phyloP scores from a whole-genome alignment of 2,797 vertebrate species.

The Tokudaia tokunoshimensis region DNA sequence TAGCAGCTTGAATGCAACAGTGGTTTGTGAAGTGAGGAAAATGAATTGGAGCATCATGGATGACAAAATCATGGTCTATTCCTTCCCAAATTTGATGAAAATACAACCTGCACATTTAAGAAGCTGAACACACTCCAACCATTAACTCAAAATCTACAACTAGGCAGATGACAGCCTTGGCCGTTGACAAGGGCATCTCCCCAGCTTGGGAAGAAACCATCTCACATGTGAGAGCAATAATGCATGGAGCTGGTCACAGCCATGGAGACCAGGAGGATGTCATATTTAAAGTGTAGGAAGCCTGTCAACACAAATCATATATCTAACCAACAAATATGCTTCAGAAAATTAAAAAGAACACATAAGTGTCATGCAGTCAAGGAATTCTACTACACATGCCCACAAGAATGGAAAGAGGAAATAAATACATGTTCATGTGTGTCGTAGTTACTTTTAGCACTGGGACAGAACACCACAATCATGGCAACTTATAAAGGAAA shows the following conservation, averaged over 20 bases:
- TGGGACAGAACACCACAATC: background rate
- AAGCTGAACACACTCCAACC: background rate
- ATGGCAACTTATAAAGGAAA: background rate
- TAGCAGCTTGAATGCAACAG: no score
- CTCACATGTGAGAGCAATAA: background rate
- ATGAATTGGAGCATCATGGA: background rate
- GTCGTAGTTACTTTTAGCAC: background rate
- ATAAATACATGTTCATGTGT: background rate
- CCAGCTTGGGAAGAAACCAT: background rate
- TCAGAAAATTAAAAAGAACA: background rate
- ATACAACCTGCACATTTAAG: background rate
- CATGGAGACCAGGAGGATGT: background rate
- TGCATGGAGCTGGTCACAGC: background rate
- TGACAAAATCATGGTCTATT: background rate
- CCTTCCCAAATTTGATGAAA: background rate
- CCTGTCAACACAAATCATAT: background rate
- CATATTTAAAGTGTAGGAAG: background rate
- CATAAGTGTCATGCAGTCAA: background rate
- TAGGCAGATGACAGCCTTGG: background rate
- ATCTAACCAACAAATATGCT: background rate
- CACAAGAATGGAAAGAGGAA: background rate
- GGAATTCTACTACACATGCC: background rate
- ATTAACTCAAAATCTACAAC: background rate
- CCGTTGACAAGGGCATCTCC: background rate
- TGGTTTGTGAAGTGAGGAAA: background rate